Evolutionary conservation across 2,113 vertebrate genomes (phyloP).

Genomic region (Tyrannus savana): DNA sequence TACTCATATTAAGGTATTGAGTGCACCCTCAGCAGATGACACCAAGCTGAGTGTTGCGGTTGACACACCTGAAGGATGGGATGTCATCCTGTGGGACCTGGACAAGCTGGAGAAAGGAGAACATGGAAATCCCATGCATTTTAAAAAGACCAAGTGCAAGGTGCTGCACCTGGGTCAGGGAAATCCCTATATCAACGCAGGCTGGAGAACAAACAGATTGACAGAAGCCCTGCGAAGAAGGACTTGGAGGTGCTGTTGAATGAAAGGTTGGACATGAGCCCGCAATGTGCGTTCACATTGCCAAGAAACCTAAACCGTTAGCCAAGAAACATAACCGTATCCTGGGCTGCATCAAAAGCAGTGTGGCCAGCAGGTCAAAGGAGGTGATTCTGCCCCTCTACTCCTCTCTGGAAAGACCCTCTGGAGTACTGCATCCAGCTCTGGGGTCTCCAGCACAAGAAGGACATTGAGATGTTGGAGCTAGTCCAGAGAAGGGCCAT

Average conservation of each 20-base stretch:
- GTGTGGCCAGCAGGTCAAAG: fast-evolving
- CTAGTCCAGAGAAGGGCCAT: neutral
- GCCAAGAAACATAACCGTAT: fast-evolving
- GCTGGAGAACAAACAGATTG: neutral
- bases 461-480: neutral
- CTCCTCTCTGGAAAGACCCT: neutral
- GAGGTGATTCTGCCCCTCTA: neutral
- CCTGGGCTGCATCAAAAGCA: neutral
- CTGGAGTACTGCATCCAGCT: fast-evolving
- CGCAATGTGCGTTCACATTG: neutral
- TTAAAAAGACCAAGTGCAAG: neutral
- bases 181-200: neutral
- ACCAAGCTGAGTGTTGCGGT: neutral
- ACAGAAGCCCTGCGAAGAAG: neutral
- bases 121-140: neutral
- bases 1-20: neutral
- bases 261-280: neutral
- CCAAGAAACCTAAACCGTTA: neutral
- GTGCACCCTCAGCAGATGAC: too few relatives aligned
- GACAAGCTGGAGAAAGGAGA: neutral
- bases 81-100: neutral
- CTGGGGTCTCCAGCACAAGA: neutral
- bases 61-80: neutral
- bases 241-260: neutral
- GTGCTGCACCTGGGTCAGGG: neutral